Conservation (phyloP, 53 echinoderm and acorn worm genomes). For the Paracentrotus lividus region DNA sequence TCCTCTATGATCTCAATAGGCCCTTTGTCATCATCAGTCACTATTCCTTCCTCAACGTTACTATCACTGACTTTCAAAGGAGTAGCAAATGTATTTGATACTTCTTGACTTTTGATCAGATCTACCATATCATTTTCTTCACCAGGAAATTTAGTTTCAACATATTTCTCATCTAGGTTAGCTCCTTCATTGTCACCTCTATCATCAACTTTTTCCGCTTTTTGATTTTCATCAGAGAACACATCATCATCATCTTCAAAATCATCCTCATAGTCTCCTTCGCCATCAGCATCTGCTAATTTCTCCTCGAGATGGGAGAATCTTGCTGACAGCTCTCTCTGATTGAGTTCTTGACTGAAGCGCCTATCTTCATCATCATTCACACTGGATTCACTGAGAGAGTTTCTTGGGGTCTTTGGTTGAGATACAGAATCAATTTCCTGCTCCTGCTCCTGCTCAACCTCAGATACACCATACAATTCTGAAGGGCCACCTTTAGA, state of each 20-base stretch:
- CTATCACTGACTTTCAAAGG: background rate
- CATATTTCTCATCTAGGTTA: background rate
- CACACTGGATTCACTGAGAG: conserved; percentile 57
- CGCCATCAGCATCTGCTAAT: background rate
- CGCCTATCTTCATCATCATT: background rate
- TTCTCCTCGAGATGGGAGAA: conserved; percentile 46
- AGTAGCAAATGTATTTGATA: conserved; percentile 13
- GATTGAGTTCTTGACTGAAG: conserved; percentile 34
- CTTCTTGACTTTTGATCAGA: conserved; percentile 2
- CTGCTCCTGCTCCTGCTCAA: conserved; percentile 6
- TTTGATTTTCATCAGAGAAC: background rate
- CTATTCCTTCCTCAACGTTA: background rate
- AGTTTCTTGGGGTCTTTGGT: conserved; percentile 64
- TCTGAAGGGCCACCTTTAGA: background rate
- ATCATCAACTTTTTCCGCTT: background rate
- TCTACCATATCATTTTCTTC: background rate
- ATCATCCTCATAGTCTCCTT: conserved; percentile 43
- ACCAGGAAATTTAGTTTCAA: background rate
- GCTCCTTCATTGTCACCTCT: conserved; percentile 40
- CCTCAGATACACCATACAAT: background rate
- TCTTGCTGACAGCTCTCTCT: conserved; percentile 52
- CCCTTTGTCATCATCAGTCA: background rate
- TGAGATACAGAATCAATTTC: conserved; percentile 47
- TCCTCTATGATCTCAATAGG: background rate
- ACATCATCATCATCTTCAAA: conserved; percentile 61